Conservation (phyloP, 2,888 invertebrate genomes). For the Proisotoma minuta region DNA sequence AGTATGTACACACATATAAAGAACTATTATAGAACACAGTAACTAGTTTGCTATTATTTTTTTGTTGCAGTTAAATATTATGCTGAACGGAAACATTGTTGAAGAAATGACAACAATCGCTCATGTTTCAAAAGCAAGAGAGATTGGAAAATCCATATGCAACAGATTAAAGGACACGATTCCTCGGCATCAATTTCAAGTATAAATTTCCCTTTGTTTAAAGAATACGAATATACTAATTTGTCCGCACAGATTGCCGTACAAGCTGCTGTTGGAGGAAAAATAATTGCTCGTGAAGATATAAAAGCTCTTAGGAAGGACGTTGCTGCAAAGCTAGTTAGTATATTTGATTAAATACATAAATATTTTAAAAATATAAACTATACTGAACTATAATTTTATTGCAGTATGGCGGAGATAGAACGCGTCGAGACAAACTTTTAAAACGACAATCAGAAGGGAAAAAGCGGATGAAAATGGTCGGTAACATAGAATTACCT, state of each 20-base stretch:
- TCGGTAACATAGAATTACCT: conserved; percentile 86
- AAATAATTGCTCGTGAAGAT: conserved; percentile 77
- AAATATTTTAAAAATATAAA: not conserved
- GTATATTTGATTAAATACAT: conserved; percentile 45
- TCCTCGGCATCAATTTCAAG: conserved; percentile 76
- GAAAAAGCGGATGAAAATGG: conserved; percentile 84
- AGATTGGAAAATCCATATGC: conserved; percentile 65
- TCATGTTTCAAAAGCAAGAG: conserved; percentile 64
- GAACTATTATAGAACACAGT: not conserved
- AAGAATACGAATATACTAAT: not conserved
- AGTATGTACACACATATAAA: conserved; percentile 53
- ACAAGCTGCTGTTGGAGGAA: conserved; percentile 74
- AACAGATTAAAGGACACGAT: conserved; percentile 74
- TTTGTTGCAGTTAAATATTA: conserved; percentile 62
- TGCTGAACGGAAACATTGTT: conserved; percentile 72
- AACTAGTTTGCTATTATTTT: not conserved
- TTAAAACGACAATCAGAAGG: conserved; percentile 86
- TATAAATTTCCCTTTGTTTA: conserved; percentile 28
- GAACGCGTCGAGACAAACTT: conserved; percentile 82
- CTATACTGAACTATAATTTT: conserved; percentile 19
- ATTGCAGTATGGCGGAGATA: conserved; percentile 83
- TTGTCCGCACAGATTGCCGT: conserved; percentile 63
- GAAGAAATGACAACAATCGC: conserved; percentile 81
- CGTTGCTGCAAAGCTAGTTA: conserved; percentile 86
- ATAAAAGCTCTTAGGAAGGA: conserved; percentile 84